Evolutionary conservation across 2,797 vertebrate species (phyloP), one percentile per base, ranked within the genome.

Genomic region (Sebastolobus alascanus): DNA sequence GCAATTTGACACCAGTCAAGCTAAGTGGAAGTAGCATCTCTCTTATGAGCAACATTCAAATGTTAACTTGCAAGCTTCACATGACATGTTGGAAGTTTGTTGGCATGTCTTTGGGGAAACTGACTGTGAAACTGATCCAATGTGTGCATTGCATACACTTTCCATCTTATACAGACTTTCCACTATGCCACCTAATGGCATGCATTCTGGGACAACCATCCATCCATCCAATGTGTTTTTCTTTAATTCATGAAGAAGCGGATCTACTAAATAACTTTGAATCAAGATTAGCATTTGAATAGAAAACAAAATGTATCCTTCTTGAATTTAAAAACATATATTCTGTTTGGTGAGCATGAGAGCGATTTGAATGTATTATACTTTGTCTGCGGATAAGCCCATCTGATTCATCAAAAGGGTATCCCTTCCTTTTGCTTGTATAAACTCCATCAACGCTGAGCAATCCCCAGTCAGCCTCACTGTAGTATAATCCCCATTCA

Each of bases 311-410:
- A 86, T 77, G 25, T 74, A 76, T 77, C 69, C 50, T 59, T 65
- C 43, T 67, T 60, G 79, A 75, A 82, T 88, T 89, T 78, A 87
- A 86, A 87, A 85, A 84, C 69, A 87, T 76, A 85, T 82, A 86
- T 85, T 93, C 79, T 74, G 77, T 87, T 88, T 86, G 71, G 72
- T 73, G 88, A 87, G 78, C 83, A 85, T 43, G 52, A 60, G 29
- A 79, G 68, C 56, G 82, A 89, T 91, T 85, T 87, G 79, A 89
- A 90, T 90, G 25, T 75, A 84, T 91, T 84, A 79, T 77, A 68
- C 56, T 75, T 75, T 5, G 43, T 84, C 78, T 69, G 66, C 69
- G 75, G 66, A 91, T 90, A 89, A 89, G 77, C 81, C 37, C 68
- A 73, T 88, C 80, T 79, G 71, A 87, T 94, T 87, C 72, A 82